Conservation (phyloP, 2,797 vertebrate genomes). For the Brachymystax lenok region DNA sequence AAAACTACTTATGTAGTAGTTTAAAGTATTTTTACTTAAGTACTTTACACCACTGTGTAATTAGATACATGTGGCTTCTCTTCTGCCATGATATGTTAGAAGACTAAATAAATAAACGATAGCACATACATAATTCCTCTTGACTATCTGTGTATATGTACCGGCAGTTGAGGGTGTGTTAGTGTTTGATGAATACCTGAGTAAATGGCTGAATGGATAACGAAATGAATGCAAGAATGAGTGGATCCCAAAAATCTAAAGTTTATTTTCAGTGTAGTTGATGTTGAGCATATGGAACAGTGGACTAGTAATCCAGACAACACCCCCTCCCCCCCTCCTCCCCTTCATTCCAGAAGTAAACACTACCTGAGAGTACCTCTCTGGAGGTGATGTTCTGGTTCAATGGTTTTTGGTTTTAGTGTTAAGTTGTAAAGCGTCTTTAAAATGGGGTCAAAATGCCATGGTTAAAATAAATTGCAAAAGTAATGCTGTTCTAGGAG, state of each 20-base stretch:
- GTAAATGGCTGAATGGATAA: neutral
- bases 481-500: slow-evolving; percentile 22
- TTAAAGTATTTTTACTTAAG: too few relatives aligned
- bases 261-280: neutral
- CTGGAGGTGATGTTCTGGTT: slow-evolving; percentile 20
- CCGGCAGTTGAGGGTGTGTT: neutral
- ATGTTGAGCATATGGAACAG: neutral
- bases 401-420: slow-evolving; percentile 9
- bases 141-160: neutral
- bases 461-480: slow-evolving; percentile 29
- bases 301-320: neutral
- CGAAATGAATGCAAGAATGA: neutral
- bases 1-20: too few relatives aligned
- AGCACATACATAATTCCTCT: neutral
- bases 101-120: neutral
- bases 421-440: slow-evolving; percentile 5
- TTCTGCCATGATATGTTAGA: too few relatives aligned
- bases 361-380: slow-evolving; percentile 1
- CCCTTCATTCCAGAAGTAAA: neutral
- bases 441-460: slow-evolving; percentile 32
- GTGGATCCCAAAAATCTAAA: neutral
- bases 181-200: neutral
- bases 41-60: too few relatives aligned
- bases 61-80: too few relatives aligned
- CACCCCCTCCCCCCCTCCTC: too few relatives aligned